Evolutionary conservation across 2,888 invertebrate species (phyloP), one percentile per base, ranked within the genome.

Genomic region (Hartigia nigra): DNA sequence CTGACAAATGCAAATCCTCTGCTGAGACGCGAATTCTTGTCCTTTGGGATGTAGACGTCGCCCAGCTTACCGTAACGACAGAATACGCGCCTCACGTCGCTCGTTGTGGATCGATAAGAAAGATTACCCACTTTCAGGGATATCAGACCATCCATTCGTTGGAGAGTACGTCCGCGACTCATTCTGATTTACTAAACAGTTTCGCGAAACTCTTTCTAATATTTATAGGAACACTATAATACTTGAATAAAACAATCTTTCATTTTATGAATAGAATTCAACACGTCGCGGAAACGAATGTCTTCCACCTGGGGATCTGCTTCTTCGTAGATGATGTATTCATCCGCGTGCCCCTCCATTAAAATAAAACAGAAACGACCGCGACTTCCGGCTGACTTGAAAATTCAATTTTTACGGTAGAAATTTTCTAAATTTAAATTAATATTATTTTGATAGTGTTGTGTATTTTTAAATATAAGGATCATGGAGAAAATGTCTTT

Each of bases 1-100:
- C 87, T 87, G 69, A 87, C 87, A 78, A 87, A 87, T 36, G 86
- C 87, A 80, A 87, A 87, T 37, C 87, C 87, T 79, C 87, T 79
- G 80, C 86, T 86, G 75, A 86, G 84, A 69, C 84, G 85, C 31
- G 86, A 84, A 81, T 85, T 85, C 80, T 86, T 85, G 80, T 87
- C 86, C 79, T 84, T 86, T 12, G 87, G 87, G 78, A 87, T 87
- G 84, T 87, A 87, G 76, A 87, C 86, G 81, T 87, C 87, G 74
- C 87, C 87, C 74, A 87, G 85, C 74, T 81, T 79, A 72, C 87
- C 87, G 77, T 82, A 87, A 82, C 84, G 85, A 31, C 86, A 82
- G 74, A 87, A 87, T 77, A 87, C 84, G 74, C 83, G 80, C 74
- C 84, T 82, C 69, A 87, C 82, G 82, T 87, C 87, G 69, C 84